A percentile compares a stretch with the other conserved stretches of the same genome.
These are phyloP conservation scores for Clostera curtula DNA, from an alignment of 2,888 invertebrate genomes.

Conservation along the genomic window DNA sequence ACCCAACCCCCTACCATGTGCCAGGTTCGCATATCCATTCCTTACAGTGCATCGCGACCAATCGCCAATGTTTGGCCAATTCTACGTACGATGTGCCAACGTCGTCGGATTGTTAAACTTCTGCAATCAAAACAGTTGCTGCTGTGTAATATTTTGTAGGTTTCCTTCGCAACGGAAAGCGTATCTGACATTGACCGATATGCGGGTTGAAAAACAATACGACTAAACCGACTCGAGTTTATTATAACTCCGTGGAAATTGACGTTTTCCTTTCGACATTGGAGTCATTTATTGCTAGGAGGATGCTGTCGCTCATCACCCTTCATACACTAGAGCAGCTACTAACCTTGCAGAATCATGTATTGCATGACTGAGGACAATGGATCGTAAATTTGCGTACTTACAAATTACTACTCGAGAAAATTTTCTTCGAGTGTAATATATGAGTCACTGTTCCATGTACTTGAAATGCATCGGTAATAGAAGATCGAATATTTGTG, in stretches of 20 bases:
- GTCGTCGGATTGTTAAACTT: too few relatives aligned
- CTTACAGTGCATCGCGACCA: constrained; percentile 5
- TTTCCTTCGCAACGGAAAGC: constrained; percentile 50
- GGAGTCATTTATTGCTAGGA: neutral
- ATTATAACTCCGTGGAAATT: constrained; percentile 18
- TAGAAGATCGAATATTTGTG: too few relatives aligned
- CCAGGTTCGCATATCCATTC: constrained; percentile 78
- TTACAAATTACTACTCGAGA: too few relatives aligned
- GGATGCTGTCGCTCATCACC: too few relatives aligned
- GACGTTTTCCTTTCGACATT: constrained; percentile 14
- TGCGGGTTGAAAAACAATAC: constrained; percentile 56
- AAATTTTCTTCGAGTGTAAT: too few relatives aligned
- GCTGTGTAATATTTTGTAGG: constrained; percentile 24
- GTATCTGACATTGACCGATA: constrained; percentile 61
- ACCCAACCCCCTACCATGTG: constrained; percentile 86
- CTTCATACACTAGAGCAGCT: too few relatives aligned
- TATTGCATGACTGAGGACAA: too few relatives aligned
- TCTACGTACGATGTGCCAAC: too few relatives aligned
- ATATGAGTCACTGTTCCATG: too few relatives aligned
- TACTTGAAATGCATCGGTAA: too few relatives aligned
- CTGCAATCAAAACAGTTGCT: constrained; percentile 17
- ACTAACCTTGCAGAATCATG: too few relatives aligned
- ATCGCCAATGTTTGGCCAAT: neutral
- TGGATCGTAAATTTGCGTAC: too few relatives aligned
- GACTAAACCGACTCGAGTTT: constrained; percentile 19